Base-by-base conservation (phyloP, 2,797 vertebrate genomes). In the Rhyacichthys aspro region DNA sequence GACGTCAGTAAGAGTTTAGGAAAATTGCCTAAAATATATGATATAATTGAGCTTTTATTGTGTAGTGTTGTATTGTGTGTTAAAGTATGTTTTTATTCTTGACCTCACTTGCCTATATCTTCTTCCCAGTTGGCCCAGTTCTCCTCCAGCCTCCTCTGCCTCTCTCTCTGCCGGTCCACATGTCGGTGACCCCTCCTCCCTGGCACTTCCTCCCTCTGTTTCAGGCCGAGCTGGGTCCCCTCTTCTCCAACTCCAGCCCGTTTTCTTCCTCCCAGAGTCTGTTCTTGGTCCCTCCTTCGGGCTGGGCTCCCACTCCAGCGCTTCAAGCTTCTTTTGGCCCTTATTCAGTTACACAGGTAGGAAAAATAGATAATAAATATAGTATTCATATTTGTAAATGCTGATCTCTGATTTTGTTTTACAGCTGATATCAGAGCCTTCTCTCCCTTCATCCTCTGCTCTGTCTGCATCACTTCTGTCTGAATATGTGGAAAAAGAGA, bases 201-300 rank as follows among this genome's bases (percentile, higher is more conserved):
- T 91, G 89, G 90, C 68, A 61, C 28, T 74, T 81, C 53, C 72
- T 93, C 32, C 82, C 82, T 12, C 72, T 93, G 15, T 89, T 86
- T 17, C 89, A 92, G 68, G 78, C 54, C 0, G 88, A 90, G 52
- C 66, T 90, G 16, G 86, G 83, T 15, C 78, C 80, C 45, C 74
- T 91, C 15, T 92, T 92, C 63, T 90, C 89, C 78, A 93, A 93
- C 86, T 91, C 86, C 48, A 91, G 87, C 72, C 90, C 91, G 12
- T 91, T 90, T 62, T 78, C 88, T 47, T 84, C 69, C 62, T 84
- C 86, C n/a, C 88, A 90, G 70, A 88, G 82, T 48, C 55, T 92
- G 10, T 82, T 93, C 11, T 56, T 92, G 70, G 17, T 88, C 64
- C 79, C 86, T 14, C 78, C 82, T 0, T 49, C 70, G 0, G 62